Percentiles rank a stretch among this genome's conserved stretches.
phyloP scores from a whole-genome alignment of 2,797 vertebrate genomes.

The Bradypodion ventrale region DNA sequence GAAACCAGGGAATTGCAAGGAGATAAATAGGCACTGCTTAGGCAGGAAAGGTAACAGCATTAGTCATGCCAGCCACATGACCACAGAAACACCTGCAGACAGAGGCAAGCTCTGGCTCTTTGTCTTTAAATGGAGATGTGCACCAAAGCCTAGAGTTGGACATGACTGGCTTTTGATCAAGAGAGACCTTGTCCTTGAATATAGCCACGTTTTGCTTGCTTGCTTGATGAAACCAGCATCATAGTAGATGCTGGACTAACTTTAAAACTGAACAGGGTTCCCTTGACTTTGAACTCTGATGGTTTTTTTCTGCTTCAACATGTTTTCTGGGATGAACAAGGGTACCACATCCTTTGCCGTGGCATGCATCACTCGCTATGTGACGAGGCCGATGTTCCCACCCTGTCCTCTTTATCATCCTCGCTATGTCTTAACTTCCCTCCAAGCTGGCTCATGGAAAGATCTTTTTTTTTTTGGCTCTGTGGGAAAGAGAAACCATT shows the following conservation, averaged over 20 bases:
- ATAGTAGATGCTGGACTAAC: neutral
- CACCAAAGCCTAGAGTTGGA: too few species aligned
- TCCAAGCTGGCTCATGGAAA: constrained; percentile 26
- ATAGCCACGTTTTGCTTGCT: too few species aligned
- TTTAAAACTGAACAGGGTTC: neutral
- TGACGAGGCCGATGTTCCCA: constrained; percentile 24
- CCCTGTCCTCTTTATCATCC: neutral
- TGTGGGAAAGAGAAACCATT: constrained; percentile 33
- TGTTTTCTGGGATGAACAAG: constrained; percentile 15
- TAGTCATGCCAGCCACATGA: too few species aligned
- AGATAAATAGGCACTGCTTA: too few species aligned
- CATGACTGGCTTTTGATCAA: too few species aligned
- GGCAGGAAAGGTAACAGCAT: too few species aligned
- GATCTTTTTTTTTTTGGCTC: constrained; percentile 33
- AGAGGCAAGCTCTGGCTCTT: too few species aligned
- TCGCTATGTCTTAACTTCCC: constrained; percentile 1
- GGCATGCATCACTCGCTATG: constrained; percentile 9
- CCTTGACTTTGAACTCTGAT: too few species aligned
- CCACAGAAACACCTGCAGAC: too few species aligned
- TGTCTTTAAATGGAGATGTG: too few species aligned
- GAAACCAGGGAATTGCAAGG: too few species aligned
- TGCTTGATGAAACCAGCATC: neutral
- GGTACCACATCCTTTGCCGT: neutral
- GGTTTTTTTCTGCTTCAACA: neutral
- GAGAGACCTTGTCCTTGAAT: too few species aligned